phyloP scores from a whole-genome alignment of 30 jellyfish, hydroid and myxozoan species.

The Clytia hemisphaerica region DNA sequence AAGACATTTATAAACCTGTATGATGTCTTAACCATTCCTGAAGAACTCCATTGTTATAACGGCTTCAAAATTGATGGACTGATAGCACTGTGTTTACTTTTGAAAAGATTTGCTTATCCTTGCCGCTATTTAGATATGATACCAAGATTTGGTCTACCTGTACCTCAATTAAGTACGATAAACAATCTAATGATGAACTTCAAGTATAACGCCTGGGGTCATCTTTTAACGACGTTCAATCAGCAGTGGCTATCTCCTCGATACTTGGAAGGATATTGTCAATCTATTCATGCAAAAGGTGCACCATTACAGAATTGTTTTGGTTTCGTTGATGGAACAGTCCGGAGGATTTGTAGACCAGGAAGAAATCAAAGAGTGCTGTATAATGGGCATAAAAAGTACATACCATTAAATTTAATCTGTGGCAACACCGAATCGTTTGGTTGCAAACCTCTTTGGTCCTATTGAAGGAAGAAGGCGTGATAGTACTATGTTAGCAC shows the following conservation, averaged over 20 bases:
- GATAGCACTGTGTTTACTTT: background rate
- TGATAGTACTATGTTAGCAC: constrained; percentile 43
- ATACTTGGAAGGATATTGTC: constrained; percentile 17
- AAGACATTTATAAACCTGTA: no score
- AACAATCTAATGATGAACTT: background rate
- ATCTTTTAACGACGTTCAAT: constrained; percentile 19
- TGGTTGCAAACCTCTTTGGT: constrained; percentile 30
- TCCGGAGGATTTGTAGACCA: constrained; percentile 39
- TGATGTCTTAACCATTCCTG: no score
- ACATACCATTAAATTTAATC: constrained; percentile 31
- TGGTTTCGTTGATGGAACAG: constrained; percentile 47
- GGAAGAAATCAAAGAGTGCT: constrained; percentile 21
- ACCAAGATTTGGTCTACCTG: background rate
- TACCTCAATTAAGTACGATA: background rate
- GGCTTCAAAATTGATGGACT: background rate
- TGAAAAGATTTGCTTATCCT: background rate
- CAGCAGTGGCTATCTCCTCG: constrained; percentile 26
- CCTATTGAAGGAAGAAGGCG: constrained; percentile 59
- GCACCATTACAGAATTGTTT: constrained; percentile 34
- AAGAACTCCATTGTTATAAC: constrained; percentile 6
- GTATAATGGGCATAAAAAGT: constrained; percentile 36
- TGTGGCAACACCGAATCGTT: constrained; percentile 36
- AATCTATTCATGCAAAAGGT: constrained; percentile 35
- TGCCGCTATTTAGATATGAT: background rate
- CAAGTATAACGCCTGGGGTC: background rate